Percentiles rank a stretch among this genome's conserved stretches.
Evolutionary conservation across 2,888 invertebrate species (phyloP).

Genomic region (Torymus aiolomorphi): DNA sequence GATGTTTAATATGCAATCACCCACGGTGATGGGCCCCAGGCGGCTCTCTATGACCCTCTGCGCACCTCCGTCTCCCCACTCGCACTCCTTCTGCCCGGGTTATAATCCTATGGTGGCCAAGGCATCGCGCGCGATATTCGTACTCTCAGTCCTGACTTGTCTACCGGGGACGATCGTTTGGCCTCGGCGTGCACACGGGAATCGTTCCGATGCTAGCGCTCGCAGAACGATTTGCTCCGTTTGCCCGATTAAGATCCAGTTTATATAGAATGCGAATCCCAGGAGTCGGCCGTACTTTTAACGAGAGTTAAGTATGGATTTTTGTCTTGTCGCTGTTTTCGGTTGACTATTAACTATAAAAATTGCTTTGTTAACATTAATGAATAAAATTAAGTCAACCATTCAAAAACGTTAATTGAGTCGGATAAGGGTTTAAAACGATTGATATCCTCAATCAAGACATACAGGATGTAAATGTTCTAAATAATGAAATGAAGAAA

Average conservation of each 20-base stretch:
- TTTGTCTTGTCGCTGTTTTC: too few species aligned
- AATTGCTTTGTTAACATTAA: too few species aligned
- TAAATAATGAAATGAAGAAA: too few species aligned
- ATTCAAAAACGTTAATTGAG: too few species aligned
- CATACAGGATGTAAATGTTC: too few species aligned
- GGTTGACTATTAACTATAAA: too few species aligned
- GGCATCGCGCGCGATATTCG: conserved; percentile 7
- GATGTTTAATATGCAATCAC: conserved; percentile 70
- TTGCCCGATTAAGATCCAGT: conserved; percentile 38
- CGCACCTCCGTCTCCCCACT: background rate
- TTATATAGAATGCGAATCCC: too few species aligned
- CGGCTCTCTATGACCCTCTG: conserved; percentile 56
- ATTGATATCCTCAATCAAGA: too few species aligned
- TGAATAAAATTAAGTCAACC: too few species aligned
- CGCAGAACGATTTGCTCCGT: conserved; percentile 36
- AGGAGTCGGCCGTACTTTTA: too few species aligned
- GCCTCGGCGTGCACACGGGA: conserved; percentile 24
- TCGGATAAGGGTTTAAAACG: too few species aligned
- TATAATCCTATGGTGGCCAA: conserved; percentile 54
- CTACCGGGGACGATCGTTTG: conserved; percentile 45
- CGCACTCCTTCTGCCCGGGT: conserved; percentile 53
- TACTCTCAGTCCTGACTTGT: conserved; percentile 22
- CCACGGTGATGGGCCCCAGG: conserved; percentile 64
- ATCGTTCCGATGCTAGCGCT: conserved; percentile 43
- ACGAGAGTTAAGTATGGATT: too few species aligned